These are phyloP conservation scores for Petrocephalus sullivani DNA, from an alignment of 2,797 vertebrate genomes.

Conservation along the genomic window DNA sequence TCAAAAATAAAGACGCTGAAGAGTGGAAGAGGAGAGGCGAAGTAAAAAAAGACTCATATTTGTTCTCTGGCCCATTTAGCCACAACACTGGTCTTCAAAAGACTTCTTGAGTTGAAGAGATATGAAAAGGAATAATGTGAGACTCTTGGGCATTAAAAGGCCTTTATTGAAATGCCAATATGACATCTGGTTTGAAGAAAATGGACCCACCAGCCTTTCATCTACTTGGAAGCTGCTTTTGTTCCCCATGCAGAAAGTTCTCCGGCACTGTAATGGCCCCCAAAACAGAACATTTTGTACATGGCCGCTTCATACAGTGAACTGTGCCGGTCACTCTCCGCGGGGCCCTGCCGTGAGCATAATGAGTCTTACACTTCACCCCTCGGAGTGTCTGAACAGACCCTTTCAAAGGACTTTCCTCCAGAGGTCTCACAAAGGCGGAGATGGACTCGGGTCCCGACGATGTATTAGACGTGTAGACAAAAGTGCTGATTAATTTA, in stretches of 20 bases:
- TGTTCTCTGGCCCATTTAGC: conserved; percentile 42
- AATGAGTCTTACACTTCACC: conserved; percentile 14
- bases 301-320: conserved; percentile 14
- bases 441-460: background rate
- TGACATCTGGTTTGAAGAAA: conserved; percentile 51
- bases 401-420: conserved; percentile 16
- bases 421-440: background rate
- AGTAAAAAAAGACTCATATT: conserved; percentile 10
- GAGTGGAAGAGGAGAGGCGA: conserved; percentile 12
- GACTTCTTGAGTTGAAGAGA: conserved; percentile 62
- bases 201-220: conserved; percentile 62
- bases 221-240: conserved; percentile 45
- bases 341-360: background rate
- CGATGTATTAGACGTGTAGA: background rate
- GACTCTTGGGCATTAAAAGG: conserved; percentile 65
- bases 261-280: conserved; percentile 47
- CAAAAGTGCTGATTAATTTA: background rate
- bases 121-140: conserved; percentile 59
- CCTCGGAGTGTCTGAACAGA: background rate
- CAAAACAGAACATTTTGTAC: conserved; percentile 22
- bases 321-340: background rate
- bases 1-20: conserved; percentile 41
- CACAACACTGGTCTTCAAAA: conserved; percentile 62
- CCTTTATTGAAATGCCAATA: conserved; percentile 52
- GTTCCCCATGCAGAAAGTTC: conserved; percentile 36